Base-by-base conservation (phyloP, 2,797 vertebrate genomes). In the Enteromius afrohamiltoni region DNA sequence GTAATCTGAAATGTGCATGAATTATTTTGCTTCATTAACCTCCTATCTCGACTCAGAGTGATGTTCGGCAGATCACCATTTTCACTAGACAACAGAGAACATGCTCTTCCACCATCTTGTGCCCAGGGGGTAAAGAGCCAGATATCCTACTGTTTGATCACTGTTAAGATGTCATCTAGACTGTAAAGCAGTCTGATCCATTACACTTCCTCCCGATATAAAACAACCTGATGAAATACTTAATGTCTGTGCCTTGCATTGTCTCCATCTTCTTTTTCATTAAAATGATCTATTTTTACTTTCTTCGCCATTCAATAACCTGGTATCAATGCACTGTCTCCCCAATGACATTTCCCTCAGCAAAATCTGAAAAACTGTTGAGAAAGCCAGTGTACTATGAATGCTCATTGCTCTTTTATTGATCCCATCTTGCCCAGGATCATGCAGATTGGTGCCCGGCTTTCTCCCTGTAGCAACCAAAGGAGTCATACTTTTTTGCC, bases 271-370 rank as follows among this genome's bases (percentile, higher is more conserved):
- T 85, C 76, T 79, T 83, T 86, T 83, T 86, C 76, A 83, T 86
- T 83, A 83, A 74, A 75, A 79, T 79, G 62, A 83, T 86, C 76
- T 86, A 79, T 79, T 85, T 82, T 82, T 78, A 45, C 75, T 78
- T 82, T 79, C 80, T 83, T 78, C 1, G 5, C 45, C 80, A 86
- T 83, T 86, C 83, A 83, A 83, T 83, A 85, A 80, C 77, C 71
- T 67, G 73, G 65, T 83, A 85, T 87, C 83, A 87, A 73, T 85
- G 83, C 29, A 55, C 49, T 47, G 85, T 83, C 85, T 86, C 85
- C 60, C 62, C 85, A 62, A 73, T 79, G 85, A 83, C 77, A 75
- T 84, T 82, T 84, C 45, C 31, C 31, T 76, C 51, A 21, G 85
- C 75, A 79, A 75, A 55, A 79, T 79, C 69, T 86, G 82, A 79